Base-by-base conservation (phyloP, 2,888 invertebrate genomes). In the Yponomeuta plumbellus region DNA sequence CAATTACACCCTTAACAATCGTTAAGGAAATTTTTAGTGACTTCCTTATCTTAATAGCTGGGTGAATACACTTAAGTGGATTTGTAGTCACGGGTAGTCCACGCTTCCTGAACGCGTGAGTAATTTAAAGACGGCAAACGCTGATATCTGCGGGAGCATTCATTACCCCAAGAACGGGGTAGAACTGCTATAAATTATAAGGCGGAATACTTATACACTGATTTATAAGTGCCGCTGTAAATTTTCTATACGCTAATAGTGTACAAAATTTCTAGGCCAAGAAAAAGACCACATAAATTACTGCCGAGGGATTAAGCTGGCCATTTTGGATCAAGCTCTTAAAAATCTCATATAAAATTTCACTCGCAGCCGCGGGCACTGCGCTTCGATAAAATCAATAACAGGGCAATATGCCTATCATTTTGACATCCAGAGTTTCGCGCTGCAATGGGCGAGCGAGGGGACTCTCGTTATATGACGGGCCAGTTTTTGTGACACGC, bases 101-200 rank as follows among this genome's bases (percentile, higher is more conserved):
- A 78, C 75, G 83, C 80, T 88, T 88, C 88, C 88, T 85, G 80
- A 80, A 78, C 73, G 76, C 80, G 65, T 86, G 85, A 85, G 87
- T 88, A 82, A 88, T 88, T 87, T 86, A 86, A 87, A 86, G 88
- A 86, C 85, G 80, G 81, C 77, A 77, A 78, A 78, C 73, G 76
- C 83, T 86, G 88, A 86, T 90, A 91, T 88, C 90, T 86, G 81
- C 75, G 81, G 80, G 76, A 76, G 80, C 88, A 88, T 90, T 87
- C 84, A 88, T 91, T 91, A 88, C 83, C 77, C 81, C 79, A 81
- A 83, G 84, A 85, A 81, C 81, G 80, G 80, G 79, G 78, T 81
- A 81, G 78, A 83, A 79, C 79, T 77, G 75, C 81, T 76, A 84
- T 88, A 88, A 87, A 88, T 88, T 87, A 86, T 85, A 78, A 79